Base-by-base conservation (phyloP, 2,113 vertebrate genomes). In the Lagopus leucura region DNA sequence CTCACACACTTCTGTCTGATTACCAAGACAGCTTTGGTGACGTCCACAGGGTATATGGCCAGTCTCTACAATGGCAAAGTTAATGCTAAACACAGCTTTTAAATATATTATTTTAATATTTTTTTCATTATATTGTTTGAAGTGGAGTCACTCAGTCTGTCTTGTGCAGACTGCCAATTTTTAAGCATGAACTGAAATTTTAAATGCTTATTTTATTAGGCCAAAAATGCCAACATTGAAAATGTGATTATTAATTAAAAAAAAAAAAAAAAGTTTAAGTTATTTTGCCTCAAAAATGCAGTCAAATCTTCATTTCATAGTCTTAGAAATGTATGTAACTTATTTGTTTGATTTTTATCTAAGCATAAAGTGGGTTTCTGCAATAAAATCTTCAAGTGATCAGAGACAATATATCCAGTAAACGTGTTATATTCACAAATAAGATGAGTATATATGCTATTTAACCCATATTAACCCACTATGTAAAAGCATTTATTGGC, bases 121-220 rank as follows among this genome's bases (percentile, higher is more conserved):
- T 94, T 89, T 95, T 93, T 88, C 79, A 82, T 94, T 91, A 92
- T 48, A 82, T 79, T 95, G 57, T 95, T 96, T 96, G 93, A 94
- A 97, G 75, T 73, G 84, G 94, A 96, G 95, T 78, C 94, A 83
- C 72, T 94, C 69, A 66, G 91, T 96, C 95, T 95, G 85, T 72
- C 61, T 89, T 69, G 57, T 76, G 34, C 28, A 52, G 88, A 78
- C 91, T 91, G 92, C 90, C 96, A 95, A 54, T 84, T 94, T 88
- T 94, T 88, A 93, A 94, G 92, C 91, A 79, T 7, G 25, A 89
- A 83, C 40, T 86, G 93, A 95, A 96, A 95, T 92, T 89, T 94
- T 61, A 96, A 95, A 93, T 88, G 83, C 43, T 96, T 92, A 57
- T 95, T 94, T 96, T 94, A 82, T 84, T 93, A 79, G 50, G 27